Base-by-base conservation (phyloP, 2,113 vertebrate species). In the Heterotilapia buettikoferi region DNA sequence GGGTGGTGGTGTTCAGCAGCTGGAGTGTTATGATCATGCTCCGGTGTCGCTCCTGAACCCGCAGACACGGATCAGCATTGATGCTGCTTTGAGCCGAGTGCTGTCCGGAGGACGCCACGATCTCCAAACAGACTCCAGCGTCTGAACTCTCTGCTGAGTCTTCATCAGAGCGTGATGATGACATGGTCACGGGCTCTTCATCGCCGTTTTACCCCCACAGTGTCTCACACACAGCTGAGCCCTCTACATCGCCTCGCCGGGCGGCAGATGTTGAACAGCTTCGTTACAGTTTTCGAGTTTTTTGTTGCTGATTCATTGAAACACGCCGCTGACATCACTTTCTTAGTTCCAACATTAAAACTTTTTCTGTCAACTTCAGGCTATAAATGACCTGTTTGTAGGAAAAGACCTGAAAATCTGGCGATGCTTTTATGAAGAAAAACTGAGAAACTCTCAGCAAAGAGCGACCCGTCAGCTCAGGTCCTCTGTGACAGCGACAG, bases 1-100 rank as follows among this genome's bases (percentile, higher is more conserved):
- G 66, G 38, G n/a, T 9, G 57, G 16, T 61, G 66, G 66, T 43
- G n/a, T 24, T 71, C 38, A 71, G 66, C 66, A 71, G 66, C 31
- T 63, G 59, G 56, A 31, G 57, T 0, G 2, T 36, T 16, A 19
- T 1, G 18, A 11, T 11, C 31, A 31, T 4, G 16, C 59, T 2
- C 38, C 10, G 38, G 10, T 9, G 66, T 4, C 36, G 33, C 33
- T 43, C 66, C 66, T 43, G 21, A 43, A 73, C 21, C 38, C 8
- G 13, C n/a, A 10, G 21, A 26, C 40, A 18, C 2, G 8, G 38
- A 10, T 45, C 13, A 73, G 68, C 59, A 1, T 63, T 19, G 6
- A 24, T 24, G 53, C 31, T 12, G 61, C 31, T 12, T 1, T 0
- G 61, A 66, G 31, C 2, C 9, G 6, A 36, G 59, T 3, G 18